Evolutionary conservation across 2,797 vertebrate species (phyloP).

Genomic region (Urophycis tenuis): DNA sequence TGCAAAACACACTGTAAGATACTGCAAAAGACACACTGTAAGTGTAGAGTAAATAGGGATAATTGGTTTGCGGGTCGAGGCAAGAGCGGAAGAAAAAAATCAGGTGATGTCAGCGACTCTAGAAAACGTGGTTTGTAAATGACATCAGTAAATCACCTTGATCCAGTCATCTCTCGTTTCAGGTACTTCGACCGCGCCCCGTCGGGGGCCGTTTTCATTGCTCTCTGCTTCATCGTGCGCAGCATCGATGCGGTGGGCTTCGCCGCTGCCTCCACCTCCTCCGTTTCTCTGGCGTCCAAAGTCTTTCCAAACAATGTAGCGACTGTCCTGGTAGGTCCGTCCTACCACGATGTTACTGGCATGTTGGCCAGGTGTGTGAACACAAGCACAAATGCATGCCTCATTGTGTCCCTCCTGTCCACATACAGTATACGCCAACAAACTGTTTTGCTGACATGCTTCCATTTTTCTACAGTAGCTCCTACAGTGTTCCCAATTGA

Average conservation of each 20-base stretch:
- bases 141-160: too few species aligned
- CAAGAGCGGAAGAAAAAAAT: too few species aligned
- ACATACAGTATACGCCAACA: neutral
- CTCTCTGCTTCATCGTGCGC: conserved; percentile 84
- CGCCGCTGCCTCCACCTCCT: conserved; percentile 79
- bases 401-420: neutral
- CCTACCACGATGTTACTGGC: conserved; percentile 18
- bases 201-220: conserved; percentile 73
- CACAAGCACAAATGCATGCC: conserved; percentile 25
- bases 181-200: conserved; percentile 82
- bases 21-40: too few species aligned
- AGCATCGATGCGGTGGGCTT: conserved; percentile 84
- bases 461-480: conserved; percentile 73
- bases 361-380: conserved; percentile 14
- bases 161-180: too few species aligned
- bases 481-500: conserved; percentile 63
- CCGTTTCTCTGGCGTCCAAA: conserved; percentile 82
- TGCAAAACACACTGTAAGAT: too few species aligned
- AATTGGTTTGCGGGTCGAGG: neutral
- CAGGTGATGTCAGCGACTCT: too few species aligned
- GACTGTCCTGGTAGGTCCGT: conserved; percentile 84
- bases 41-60: neutral
- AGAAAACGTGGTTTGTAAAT: too few species aligned
- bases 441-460: neutral
- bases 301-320: conserved; percentile 89